Evolutionary conservation across 2,113 vertebrate genomes (phyloP), one percentile per base, ranked within the genome.

Genomic region (Pteruthius melanotis): DNA sequence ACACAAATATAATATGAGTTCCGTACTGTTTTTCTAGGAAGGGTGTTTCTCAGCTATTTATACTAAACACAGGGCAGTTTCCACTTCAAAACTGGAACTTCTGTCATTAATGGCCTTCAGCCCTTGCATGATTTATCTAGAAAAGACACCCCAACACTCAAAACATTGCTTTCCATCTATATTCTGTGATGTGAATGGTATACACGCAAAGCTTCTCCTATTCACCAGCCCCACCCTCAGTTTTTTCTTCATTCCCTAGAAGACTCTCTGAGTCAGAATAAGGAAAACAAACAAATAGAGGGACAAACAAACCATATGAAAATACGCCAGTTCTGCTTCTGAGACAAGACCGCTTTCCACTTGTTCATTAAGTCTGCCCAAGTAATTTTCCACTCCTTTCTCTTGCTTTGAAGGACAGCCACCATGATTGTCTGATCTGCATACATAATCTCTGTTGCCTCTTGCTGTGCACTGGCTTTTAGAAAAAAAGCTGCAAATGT

Each of bases 191-290:
- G 30, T 20, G 11, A 50, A 40, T 21, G 9, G 17, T 11, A 40
- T 4, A 86, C 3, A 20, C 19, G 19, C n/a, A 90, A 92, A 63
- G 27, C 16, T 87, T 49, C 52, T 64, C 18, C 17, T 90, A 5
- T 27, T 86, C n/a, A 54, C 23, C 20, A 57, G 2, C 5, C 3
- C 6, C 23, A 42, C 2, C 5, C 21, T 56, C 2, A 8, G 0
- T 13, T 63, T 85, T 79, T 60, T 13, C 45, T 24, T 72, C 17
- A n/a, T 33, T 26, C 31, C 5, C 24, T 77, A 54, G 6, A 80
- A 81, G 24, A 42, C 30, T n/a, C 7, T 59, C 9, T 35, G 35
- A 71, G 4, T 52, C 42, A 53, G 21, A 93, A 39, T 69, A 66
- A 70, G 15, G 18, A 13, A 65, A 93, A 79, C 35, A 52, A 45